A percentile compares a stretch with the other conserved stretches of the same genome.
Conservation (phyloP, 2,888 invertebrate genomes). For the Cosmia trapezina region DNA sequence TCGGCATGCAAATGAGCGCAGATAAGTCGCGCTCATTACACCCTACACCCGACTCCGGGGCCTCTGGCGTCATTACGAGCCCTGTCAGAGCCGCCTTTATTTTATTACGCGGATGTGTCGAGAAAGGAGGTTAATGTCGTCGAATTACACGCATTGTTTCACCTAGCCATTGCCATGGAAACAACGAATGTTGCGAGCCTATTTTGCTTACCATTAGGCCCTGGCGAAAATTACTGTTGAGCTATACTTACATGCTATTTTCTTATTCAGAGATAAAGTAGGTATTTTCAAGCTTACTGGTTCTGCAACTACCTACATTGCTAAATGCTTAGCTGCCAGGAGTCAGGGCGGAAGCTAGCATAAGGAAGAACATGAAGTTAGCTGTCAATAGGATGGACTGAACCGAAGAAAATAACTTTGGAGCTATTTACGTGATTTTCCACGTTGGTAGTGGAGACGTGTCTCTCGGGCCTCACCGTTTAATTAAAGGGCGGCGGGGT, state of each 20-base stretch:
- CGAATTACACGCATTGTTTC: conserved; percentile 87
- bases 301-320: conserved; percentile 11
- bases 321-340: conserved; percentile 6
- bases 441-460: conserved; percentile 86
- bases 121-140: conserved; percentile 87
- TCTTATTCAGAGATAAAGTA: conserved; percentile 8
- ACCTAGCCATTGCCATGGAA: conserved; percentile 82
- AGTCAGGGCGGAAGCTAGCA: conserved; percentile 44
- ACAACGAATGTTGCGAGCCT: conserved; percentile 70
- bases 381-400: conserved; percentile 74
- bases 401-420: conserved; percentile 80
- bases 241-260: conserved; percentile 31
- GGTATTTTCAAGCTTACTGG: conserved; percentile 19
- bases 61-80: conserved; percentile 81
- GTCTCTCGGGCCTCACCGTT: conserved; percentile 90
- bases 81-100: conserved; percentile 83
- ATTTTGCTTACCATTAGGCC: conserved; percentile 62
- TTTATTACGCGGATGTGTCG: conserved; percentile 86
- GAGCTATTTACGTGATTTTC: conserved; percentile 89
- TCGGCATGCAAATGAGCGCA: conserved; percentile 87
- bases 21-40: conserved; percentile 88
- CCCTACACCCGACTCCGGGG: conserved; percentile 79
- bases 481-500: conserved; percentile 89
- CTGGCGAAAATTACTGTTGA: conserved; percentile 40
- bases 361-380: conserved; percentile 67